A percentile compares a stretch with the other conserved stretches of the same genome.
Evolutionary conservation across 2,888 invertebrate genomes (phyloP).

Genomic region (Formica aserva): DNA sequence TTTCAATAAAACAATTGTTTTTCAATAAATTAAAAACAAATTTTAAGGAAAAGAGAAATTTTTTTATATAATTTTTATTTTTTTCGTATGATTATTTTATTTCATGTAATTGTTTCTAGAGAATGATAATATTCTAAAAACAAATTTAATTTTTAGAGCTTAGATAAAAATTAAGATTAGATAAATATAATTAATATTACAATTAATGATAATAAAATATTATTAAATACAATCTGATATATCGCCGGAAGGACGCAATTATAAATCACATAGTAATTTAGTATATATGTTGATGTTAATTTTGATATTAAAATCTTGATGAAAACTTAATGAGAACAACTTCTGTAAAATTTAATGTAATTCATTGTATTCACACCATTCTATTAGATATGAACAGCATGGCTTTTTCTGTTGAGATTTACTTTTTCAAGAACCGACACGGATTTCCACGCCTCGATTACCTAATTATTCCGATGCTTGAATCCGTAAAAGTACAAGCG

Average conservation of each 20-base stretch:
- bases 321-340: neutral
- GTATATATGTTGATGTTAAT: neutral
- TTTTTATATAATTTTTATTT: neutral
- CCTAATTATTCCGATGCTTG: constrained; percentile 66
- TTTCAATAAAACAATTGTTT: neutral
- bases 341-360: neutral
- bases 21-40: neutral
- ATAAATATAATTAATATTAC: neutral
- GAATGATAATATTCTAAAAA: neutral
- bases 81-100: constrained; percentile 6
- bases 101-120: neutral
- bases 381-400: neutral
- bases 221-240: neutral
- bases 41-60: neutral
- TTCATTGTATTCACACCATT: neutral
- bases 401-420: neutral
- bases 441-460: constrained; percentile 32
- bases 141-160: neutral
- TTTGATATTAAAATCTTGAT: constrained; percentile 8
- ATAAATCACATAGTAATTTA: constrained; percentile 5
- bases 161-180: constrained; percentile 1
- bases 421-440: neutral
- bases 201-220: neutral
- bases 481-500: constrained; percentile 54
- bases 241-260: neutral